Evolutionary conservation across 2,113 vertebrate species (phyloP).

Genomic region (Gavia stellata): DNA sequence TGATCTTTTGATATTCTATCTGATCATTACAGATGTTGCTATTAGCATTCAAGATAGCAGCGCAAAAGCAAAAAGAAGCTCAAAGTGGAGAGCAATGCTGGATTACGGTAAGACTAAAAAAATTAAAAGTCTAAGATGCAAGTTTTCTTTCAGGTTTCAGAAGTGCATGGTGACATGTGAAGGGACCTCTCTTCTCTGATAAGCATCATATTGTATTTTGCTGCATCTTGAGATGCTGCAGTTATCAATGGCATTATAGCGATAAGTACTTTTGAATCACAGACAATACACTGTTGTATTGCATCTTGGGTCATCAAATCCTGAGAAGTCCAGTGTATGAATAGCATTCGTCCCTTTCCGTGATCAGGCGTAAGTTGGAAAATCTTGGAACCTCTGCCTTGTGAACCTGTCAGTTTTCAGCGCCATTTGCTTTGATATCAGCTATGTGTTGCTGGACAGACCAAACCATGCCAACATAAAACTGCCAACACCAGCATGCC

Average conservation of each 20-base stretch:
- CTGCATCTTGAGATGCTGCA: background rate
- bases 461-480: background rate
- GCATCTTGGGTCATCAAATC: background rate
- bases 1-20: background rate
- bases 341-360: background rate
- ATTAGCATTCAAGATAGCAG: background rate
- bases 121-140: accelerated
- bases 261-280: accelerated
- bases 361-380: background rate
- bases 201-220: background rate
- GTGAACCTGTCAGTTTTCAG: background rate
- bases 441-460: background rate
- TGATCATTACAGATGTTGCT: background rate
- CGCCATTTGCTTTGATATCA: background rate
- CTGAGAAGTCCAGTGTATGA: background rate
- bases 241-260: background rate
- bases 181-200: background rate
- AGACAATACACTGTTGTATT: no score
- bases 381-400: background rate
- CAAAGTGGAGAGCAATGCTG: background rate
- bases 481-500: background rate
- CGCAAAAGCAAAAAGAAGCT: background rate
- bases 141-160: background rate
- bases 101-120: background rate
- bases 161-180: background rate